Conservation (phyloP, 2,797 vertebrate genomes). For the Oryzias dopingdopingensis region DNA sequence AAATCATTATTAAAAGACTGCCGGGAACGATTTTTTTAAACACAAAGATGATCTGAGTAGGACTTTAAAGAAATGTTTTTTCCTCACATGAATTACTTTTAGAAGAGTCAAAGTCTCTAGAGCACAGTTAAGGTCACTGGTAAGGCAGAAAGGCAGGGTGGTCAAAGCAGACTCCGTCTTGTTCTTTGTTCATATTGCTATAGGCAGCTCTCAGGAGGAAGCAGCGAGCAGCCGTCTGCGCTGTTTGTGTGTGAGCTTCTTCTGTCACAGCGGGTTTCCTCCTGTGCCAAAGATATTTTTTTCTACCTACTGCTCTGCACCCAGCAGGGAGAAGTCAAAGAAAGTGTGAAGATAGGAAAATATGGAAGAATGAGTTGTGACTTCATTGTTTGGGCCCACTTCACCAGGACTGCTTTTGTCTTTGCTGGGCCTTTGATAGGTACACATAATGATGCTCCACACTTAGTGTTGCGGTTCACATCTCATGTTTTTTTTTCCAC, state of each 20-base stretch:
- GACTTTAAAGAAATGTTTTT: slow-evolving; percentile 1
- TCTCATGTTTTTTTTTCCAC: slow-evolving; percentile 21
- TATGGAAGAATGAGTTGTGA: slow-evolving; percentile 28
- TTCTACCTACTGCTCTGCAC: slow-evolving; percentile 34
- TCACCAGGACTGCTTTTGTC: slow-evolving; percentile 17
- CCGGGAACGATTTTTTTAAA: too few relatives aligned
- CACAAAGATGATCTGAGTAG: too few relatives aligned
- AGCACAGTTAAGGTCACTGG: slow-evolving; percentile 46
- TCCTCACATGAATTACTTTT: slow-evolving; percentile 10
- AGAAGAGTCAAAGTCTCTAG: slow-evolving; percentile 11
- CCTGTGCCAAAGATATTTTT: slow-evolving; percentile 50
- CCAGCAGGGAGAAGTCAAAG: slow-evolving; percentile 32
- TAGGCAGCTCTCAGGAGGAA: slow-evolving; percentile 50
- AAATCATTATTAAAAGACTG: too few relatives aligned
- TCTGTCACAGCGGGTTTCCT: slow-evolving; percentile 51
- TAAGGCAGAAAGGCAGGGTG: slow-evolving; percentile 18
- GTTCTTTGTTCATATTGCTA: slow-evolving; percentile 58
- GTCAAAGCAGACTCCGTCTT: slow-evolving; percentile 46
- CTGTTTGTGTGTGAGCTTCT: slow-evolving; percentile 20
- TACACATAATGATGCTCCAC: slow-evolving; percentile 37
- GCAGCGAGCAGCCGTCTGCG: slow-evolving; percentile 10
- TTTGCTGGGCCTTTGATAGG: slow-evolving; percentile 41
- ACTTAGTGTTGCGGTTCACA: slow-evolving; percentile 12
- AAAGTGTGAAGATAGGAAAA: slow-evolving; percentile 32
- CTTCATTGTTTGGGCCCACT: slow-evolving; percentile 37